phyloP scores from a whole-genome alignment of 2,113 vertebrate species.

The Chrysemys picta region DNA sequence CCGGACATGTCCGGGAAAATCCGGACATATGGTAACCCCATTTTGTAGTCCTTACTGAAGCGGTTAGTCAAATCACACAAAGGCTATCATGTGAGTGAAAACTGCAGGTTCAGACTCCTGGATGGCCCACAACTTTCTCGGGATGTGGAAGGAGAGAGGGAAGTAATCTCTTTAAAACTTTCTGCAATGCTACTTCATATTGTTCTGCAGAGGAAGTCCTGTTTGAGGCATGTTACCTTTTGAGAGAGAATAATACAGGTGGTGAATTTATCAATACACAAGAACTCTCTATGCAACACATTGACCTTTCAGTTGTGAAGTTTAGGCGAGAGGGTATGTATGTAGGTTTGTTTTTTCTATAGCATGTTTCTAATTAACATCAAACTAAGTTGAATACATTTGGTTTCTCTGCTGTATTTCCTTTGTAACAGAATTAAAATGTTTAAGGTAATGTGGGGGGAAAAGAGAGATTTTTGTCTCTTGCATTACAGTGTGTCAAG shows the following conservation, averaged over 20 bases:
- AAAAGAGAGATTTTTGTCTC: neutral
- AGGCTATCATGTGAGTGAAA: neutral
- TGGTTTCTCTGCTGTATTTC: neutral
- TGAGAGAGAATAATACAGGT: neutral
- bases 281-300: neutral
- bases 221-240: fast-evolving
- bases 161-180: neutral
- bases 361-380: fast-evolving
- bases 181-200: neutral
- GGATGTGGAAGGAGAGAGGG: neutral
- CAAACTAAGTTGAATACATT: neutral
- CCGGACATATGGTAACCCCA: no score
- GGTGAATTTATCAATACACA: neutral
- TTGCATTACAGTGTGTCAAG: neutral
- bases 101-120: neutral
- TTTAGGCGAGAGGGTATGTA: neutral
- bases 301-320: neutral
- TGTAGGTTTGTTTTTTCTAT: neutral
- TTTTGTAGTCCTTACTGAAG: neutral
- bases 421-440: neutral
- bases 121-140: neutral
- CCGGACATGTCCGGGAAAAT: no score
- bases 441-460: neutral
- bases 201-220: neutral
- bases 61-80: neutral